Conservation (phyloP, 2,888 invertebrate genomes). For the Aleiodes alternator region DNA sequence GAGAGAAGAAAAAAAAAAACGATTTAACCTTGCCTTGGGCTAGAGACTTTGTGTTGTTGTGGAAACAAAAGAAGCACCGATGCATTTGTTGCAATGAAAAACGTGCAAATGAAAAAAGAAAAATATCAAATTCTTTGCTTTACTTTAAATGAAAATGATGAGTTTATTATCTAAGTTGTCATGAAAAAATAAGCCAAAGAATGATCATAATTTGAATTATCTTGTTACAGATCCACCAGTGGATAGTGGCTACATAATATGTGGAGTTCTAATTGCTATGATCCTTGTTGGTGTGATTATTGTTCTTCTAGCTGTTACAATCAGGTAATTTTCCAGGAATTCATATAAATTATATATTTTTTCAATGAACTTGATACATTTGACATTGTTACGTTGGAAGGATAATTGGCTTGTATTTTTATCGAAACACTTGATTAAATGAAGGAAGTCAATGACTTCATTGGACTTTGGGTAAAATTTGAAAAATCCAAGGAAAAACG, state of each 20-base stretch:
- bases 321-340: slow-evolving; percentile 79
- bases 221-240: slow-evolving; percentile 87
- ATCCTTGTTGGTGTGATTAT: slow-evolving; percentile 88
- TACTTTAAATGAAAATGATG: too few relatives aligned
- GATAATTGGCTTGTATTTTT: slow-evolving; percentile 25
- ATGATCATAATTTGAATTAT: background rate
- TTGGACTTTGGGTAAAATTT: background rate
- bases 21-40: slow-evolving; percentile 39
- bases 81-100: slow-evolving; percentile 7
- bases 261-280: slow-evolving; percentile 90
- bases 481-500: background rate
- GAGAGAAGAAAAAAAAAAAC: background rate
- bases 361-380: slow-evolving; percentile 4
- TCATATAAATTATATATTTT: slow-evolving; percentile 8
- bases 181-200: background rate
- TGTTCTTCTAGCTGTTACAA: slow-evolving; percentile 87
- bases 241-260: slow-evolving; percentile 90
- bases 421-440: slow-evolving; percentile 10
- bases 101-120: background rate
- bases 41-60: slow-evolving; percentile 10
- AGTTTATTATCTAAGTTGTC: too few relatives aligned
- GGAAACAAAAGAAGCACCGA: slow-evolving; percentile 16
- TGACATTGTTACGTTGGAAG: slow-evolving; percentile 34
- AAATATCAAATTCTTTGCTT: background rate
- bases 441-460: too few relatives aligned